Conservation (phyloP, 2,113 vertebrate species). For the Hemiscyllium ocellatum region DNA sequence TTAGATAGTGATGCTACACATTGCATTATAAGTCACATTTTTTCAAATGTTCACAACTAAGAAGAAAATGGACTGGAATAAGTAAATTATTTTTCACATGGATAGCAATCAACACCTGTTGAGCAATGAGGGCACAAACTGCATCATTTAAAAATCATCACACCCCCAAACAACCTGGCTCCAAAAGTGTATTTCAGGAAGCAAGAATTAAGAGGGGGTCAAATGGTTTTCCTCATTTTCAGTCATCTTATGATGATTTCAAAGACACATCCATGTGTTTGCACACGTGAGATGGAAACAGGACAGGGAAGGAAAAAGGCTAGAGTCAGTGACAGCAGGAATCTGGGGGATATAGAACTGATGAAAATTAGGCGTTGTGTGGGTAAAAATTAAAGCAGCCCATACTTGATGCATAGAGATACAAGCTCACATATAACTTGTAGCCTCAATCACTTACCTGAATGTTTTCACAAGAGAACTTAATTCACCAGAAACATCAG, state of each 20-base stretch:
- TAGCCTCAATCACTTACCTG: constrained; percentile 58
- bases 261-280: neutral
- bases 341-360: neutral
- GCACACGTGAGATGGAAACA: neutral
- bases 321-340: neutral
- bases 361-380: neutral
- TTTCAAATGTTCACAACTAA: neutral
- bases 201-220: neutral
- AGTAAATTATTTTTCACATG: neutral
- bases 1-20: neutral
- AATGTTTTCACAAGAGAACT: constrained; percentile 85
- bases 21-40: neutral
- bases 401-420: neutral
- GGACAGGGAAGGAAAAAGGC: neutral
- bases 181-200: neutral
- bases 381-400: neutral
- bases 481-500: constrained; percentile 69
- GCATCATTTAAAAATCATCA: neutral
- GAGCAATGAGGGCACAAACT: neutral
- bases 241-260: neutral
- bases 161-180: no score
- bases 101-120: neutral
- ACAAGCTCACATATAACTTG: neutral
- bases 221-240: neutral
- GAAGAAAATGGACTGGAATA: neutral